Base-by-base conservation (phyloP, 2,113 vertebrate genomes). In the Chionomys nivalis region DNA sequence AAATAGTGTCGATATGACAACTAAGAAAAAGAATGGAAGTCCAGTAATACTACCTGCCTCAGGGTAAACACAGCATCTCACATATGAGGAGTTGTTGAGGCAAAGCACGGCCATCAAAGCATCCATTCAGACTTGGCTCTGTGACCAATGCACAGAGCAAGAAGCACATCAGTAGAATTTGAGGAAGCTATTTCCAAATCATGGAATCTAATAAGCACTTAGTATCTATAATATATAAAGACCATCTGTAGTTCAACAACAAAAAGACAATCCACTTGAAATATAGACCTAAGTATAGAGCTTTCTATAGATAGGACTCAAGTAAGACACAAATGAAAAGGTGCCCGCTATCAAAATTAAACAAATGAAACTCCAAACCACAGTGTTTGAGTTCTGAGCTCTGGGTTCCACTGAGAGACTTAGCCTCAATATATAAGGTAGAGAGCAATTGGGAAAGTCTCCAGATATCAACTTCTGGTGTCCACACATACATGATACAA, bases 1-100 rank as follows among this genome's bases (percentile, higher is more conserved):
- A 91, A 88, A 55, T 11, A 73, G 33, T 42, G 26, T 31, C 5
- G 36, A 61, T 36, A 31, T 23, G 24, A 28, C 24, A 36, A 28
- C 68, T n/a, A 82, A n/a, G 9, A 94, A 95, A 90, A 7, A 79
- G 16, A 95, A 83, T 39, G 52, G 17, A 87, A 44, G 42, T 81
- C 24, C 31, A 72, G 68, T 76, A 78, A n/a, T n/a, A 92, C 33
- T 88, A 76, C 31, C 10, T 2, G 17, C 68, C 19, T 49, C 78
- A 24, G 5, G 14, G 61, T 81, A 81, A 83, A 89, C 85, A 92
- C 65, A 44, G 12, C 5, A 61, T 66, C 89, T 95, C 65, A 61
- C n/a, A n/a, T n/a, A n/a, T n/a, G n/a, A 68, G 78, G 7, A 61
- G 65, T 70, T 33, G 6, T n/a, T 39, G 17, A 23, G 5, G 1